Percentiles rank a stretch among this genome's conserved stretches.
Evolutionary conservation across 2,113 vertebrate genomes (phyloP).

Genomic region (Dipodomys stephensi): DNA sequence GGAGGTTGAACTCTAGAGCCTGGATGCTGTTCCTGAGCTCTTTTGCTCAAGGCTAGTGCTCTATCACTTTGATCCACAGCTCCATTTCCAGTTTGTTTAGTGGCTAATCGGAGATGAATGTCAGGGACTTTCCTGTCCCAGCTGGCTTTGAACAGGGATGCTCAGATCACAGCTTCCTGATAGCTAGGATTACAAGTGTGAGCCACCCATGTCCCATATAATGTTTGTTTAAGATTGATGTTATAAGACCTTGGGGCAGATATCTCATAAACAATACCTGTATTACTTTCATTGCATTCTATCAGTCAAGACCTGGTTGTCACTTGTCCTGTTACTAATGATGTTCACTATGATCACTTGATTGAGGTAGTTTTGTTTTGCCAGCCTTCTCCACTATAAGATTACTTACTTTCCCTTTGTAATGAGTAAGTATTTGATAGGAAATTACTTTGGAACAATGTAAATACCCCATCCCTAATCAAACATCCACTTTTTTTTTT

Average conservation of each 20-base stretch:
- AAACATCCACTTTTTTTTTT: not conserved
- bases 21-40: no score
- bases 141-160: no score
- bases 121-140: no score
- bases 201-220: no score
- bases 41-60: no score
- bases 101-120: no score
- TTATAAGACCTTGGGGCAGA: constrained; percentile 8
- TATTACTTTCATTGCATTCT: not conserved
- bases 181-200: no score
- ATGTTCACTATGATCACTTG: not conserved
- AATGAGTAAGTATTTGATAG: constrained; percentile 35
- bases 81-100: no score
- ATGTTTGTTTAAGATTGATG: not conserved
- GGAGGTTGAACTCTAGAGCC: no score
- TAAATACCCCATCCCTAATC: constrained; percentile 26
- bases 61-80: no score
- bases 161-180: no score
- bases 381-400: not conserved
- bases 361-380: not conserved
- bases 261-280: not conserved
- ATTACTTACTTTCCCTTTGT: constrained; percentile 11
- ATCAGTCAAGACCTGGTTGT: not conserved
- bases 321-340: not conserved
- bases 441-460: constrained; percentile 16